These are phyloP conservation scores for Dicyrtomina minuta DNA, from an alignment of 2,888 invertebrate species.

Conservation along the genomic window DNA sequence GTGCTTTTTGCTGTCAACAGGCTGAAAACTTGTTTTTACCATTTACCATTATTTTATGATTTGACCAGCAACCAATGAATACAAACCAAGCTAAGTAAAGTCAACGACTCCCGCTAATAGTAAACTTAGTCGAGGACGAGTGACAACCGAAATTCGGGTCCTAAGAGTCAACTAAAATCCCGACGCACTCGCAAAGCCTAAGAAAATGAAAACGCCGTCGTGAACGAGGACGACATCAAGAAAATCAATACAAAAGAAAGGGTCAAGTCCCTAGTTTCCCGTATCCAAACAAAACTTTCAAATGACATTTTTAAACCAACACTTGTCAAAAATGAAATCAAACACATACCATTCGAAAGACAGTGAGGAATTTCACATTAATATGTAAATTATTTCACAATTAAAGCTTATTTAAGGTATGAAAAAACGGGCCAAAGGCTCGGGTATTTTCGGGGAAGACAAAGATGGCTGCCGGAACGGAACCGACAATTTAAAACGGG, in stretches of 20 bases:
- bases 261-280: slow-evolving; percentile 12
- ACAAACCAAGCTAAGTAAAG: too few relatives aligned
- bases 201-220: slow-evolving; percentile 25
- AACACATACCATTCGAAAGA: background rate
- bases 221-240: slow-evolving; percentile 20
- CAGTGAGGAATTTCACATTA: background rate
- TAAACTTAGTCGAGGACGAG: too few relatives aligned
- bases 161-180: slow-evolving; percentile 8
- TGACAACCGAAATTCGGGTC: too few relatives aligned
- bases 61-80: too few relatives aligned
- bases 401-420: too few relatives aligned
- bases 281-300: slow-evolving; percentile 1
- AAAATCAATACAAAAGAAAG: slow-evolving; percentile 31
- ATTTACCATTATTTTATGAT: too few relatives aligned
- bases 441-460: slow-evolving; percentile 27
- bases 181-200: slow-evolving; percentile 24
- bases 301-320: background rate
- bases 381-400: too few relatives aligned
- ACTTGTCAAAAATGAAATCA: background rate
- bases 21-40: too few relatives aligned
- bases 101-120: too few relatives aligned
- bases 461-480: slow-evolving; percentile 29
- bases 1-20: too few relatives aligned
- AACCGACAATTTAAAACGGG: background rate
- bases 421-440: background rate